Conservation (phyloP, 64 coral and sea anemone species). For the Montipora foliosa region DNA sequence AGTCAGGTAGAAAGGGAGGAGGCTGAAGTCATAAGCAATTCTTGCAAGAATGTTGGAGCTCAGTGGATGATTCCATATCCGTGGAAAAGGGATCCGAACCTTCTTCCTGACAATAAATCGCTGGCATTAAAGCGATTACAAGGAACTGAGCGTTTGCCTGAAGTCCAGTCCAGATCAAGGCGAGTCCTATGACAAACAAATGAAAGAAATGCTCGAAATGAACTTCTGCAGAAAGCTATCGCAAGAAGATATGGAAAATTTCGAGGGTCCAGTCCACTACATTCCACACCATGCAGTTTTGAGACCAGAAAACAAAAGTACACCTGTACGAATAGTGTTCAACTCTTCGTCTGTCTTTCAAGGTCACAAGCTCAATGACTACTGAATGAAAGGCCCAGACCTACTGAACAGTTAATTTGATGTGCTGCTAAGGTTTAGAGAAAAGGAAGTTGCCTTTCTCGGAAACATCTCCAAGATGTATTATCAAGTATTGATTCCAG, state of each 20-base stretch:
- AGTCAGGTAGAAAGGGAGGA: too few species aligned
- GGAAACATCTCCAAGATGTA: conserved; percentile 66
- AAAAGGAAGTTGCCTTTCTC: too few species aligned
- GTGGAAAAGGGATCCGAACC: conserved; percentile 60
- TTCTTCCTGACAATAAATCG: conserved; percentile 48
- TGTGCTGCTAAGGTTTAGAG: too few species aligned
- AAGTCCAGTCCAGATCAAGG: conserved; percentile 51
- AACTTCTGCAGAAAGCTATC: conserved; percentile 49
- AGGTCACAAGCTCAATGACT: background rate
- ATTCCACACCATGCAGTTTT: conserved; percentile 44
- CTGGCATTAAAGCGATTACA: conserved; percentile 54
- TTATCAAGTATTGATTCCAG: conserved; percentile 54
- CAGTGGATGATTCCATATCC: conserved; percentile 73
- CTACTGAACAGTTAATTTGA: too few species aligned
- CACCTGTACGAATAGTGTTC: conserved; percentile 72
- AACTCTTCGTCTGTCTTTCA: conserved; percentile 60
- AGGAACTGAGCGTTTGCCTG: conserved; percentile 24
- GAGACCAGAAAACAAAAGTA: conserved; percentile 73
- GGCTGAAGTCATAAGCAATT: background rate
- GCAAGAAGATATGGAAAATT: conserved; percentile 11
- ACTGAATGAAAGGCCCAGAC: too few species aligned
- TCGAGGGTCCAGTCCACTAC: conserved; percentile 69
- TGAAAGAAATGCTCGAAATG: conserved; percentile 50
- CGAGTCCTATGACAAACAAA: conserved; percentile 61
- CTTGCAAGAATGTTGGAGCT: conserved; percentile 2